These are phyloP conservation scores for Xanthorhoe spadicearia DNA, from an alignment of 2,888 invertebrate genomes.

Conservation along the genomic window DNA sequence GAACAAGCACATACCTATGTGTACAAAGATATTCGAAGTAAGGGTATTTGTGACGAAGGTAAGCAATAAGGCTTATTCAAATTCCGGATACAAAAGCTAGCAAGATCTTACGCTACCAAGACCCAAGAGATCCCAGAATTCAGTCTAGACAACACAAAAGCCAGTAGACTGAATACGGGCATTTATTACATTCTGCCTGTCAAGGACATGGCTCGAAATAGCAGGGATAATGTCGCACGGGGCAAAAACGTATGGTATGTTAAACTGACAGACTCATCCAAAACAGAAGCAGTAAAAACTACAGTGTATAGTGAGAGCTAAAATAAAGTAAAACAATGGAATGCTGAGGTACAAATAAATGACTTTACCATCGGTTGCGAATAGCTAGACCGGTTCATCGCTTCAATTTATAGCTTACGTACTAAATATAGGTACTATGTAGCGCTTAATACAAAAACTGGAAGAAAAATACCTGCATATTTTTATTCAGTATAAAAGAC, in stretches of 20 bases:
- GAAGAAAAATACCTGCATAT: not conserved
- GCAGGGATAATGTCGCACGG: conserved; percentile 31
- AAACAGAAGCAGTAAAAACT: not conserved
- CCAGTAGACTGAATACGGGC: conserved; percentile 9
- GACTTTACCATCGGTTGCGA: conserved; percentile 31
- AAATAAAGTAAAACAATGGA: conserved; percentile 31
- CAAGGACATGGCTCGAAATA: conserved; percentile 38
- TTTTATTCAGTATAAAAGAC: too few species aligned
- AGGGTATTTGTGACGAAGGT: conserved; percentile 18
- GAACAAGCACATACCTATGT: too few species aligned
- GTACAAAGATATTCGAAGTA: not conserved
- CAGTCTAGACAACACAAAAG: conserved; percentile 30
- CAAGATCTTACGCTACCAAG: not conserved
- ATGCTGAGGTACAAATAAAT: conserved; percentile 32
- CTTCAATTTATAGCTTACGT: conserved; percentile 9
- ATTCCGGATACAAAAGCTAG: conserved; percentile 2
- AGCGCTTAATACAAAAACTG: not conserved
- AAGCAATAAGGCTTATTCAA: conserved; percentile 12
- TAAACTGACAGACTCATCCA: conserved; percentile 5
- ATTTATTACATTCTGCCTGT: conserved; percentile 22
- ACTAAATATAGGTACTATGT: not conserved
- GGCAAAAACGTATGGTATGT: conserved; percentile 31
- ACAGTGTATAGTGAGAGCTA: conserved; percentile 6
- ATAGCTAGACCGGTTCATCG: conserved; percentile 39
- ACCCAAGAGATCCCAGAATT: not conserved